Evolutionary conservation across 1,140 invertebrate genomes (phyloP).

Genomic region (Limonius californicus): DNA sequence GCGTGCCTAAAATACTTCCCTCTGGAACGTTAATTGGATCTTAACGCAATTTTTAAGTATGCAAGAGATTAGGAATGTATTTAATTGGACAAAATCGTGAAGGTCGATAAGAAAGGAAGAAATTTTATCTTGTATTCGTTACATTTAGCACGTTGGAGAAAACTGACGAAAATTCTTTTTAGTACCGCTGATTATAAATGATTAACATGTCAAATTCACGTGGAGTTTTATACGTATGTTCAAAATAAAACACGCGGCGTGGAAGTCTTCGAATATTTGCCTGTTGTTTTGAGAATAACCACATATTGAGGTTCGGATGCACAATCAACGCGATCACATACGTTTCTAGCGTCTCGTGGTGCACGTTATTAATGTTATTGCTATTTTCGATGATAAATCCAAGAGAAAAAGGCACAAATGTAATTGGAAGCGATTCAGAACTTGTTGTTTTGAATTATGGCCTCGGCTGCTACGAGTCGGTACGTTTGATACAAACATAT

Average conservation of each 20-base stretch:
- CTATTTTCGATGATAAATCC: constrained; percentile 22
- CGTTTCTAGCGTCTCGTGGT: neutral
- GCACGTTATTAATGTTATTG: constrained; percentile 24
- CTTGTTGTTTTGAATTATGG: constrained; percentile 24
- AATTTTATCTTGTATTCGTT: too few species aligned
- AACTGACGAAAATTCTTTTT: too few species aligned
- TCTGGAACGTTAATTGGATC: too few species aligned
- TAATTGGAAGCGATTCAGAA: constrained; percentile 26
- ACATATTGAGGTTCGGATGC: constrained; percentile 1
- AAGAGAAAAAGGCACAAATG: constrained; percentile 10
- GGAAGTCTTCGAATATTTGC: neutral
- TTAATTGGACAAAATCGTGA: too few species aligned
- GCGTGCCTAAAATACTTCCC: neutral
- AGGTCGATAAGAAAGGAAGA: too few species aligned
- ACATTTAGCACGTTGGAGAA: too few species aligned
- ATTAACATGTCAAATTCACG: constrained; percentile 23
- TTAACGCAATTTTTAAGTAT: too few species aligned
- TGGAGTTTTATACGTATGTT: constrained; percentile 16
- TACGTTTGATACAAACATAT: neutral
- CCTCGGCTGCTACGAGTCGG: too few species aligned
- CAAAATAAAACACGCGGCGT: constrained; percentile 14
- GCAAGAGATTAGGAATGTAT: too few species aligned
- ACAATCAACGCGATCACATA: neutral
- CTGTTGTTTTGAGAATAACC: neutral
- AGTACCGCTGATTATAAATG: constrained; percentile 10